Base-by-base conservation (phyloP, 2,888 invertebrate genomes). In the Cheilosia pagana region DNA sequence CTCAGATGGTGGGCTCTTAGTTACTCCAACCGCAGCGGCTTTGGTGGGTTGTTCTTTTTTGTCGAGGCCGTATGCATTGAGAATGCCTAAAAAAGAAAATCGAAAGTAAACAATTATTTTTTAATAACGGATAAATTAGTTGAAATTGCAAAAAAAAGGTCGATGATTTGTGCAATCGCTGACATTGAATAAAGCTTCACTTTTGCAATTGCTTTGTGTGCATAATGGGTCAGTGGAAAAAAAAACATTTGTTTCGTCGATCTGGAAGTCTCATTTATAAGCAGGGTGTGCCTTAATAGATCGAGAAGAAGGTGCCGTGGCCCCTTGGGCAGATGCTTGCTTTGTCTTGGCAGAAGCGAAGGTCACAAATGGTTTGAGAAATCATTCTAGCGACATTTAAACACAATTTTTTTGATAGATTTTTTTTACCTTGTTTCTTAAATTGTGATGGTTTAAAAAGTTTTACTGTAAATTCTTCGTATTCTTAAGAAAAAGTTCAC, bases 1-100 rank as follows among this genome's bases (percentile, higher is more conserved):
- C 31, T 86, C 88, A 65, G 88, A 87, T 72, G 88, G 88, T 45
- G 52, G 7, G 1, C 19, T 68, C 28, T 71, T 72, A 35, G 45
- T 67, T 14, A 52, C 50, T 1, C 59, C 57, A n/a, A 35, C 87
- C 63, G 87, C 83, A 82, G 86, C 88, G 87, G 86, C 79, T 87
- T 88, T 89, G 79, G 59, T 72, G 68, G 87, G 55, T 43, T 87
- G 77, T 63, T 81, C 48, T 23, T 77, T 87, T 76, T 87, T 86
- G 1, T 88, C 89, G n/a, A 88, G 79, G 21, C 88, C 87, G 16
- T 88, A 86, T 48, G 75, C 87, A 48, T 85, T 75, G 7, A 88
- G 43, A 53, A 88, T 87, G 86, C 90, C 89, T 89, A 60, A 25
- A 63, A 79, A 60, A 21, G 43, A 35, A 67, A 35, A 14, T 3